Base-by-base conservation (phyloP, 2,797 vertebrate genomes). In the Steatocranus sp. region DNA sequence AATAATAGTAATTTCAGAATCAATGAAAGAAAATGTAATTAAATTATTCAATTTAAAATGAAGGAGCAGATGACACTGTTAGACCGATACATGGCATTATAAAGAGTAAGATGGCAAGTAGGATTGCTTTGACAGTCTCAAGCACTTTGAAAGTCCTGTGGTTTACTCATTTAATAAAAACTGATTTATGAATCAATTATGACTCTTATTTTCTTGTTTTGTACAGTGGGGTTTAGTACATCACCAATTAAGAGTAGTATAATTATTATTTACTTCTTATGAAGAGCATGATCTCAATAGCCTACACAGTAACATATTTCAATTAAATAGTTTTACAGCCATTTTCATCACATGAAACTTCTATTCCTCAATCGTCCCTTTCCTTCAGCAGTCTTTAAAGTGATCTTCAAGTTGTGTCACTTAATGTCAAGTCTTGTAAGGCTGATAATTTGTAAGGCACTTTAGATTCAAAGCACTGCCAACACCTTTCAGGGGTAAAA, bases 391-490 rank as follows among this genome's bases (percentile, higher is more conserved):
- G 63, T 76, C 38, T 83, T 90, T 84, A 73, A 79, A 61, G 46
- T 81, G 74, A 89, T 86, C 73, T 86, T 91, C 86, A 86, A 79
- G 73, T 83, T 86, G 76, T 87, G 75, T 80, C 78, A 88, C 75
- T 83, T 86, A 79, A 90, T 86, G 86, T 89, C 84, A 89, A 78
- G 83, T 83, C 83, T 78, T 86, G 84, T 83, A 90, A 85, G 81
- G 81, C 79, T 85, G 84, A 91, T 91, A 6, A 87, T 91, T 93
- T 94, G 58, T 11, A 54, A 82, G 80, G 79, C 56, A 88, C 85
- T 93, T 94, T 85, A 84, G 83, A 94, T 92, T 89, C 88, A 91
- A 90, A 93, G 86, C 78, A 78, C 86, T 86, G 74, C 80, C 84
- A 91, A 87, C 87, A 91, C 87, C 86, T 89, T 92, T 90, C 18